phyloP scores from a whole-genome alignment of 2,797 vertebrate genomes.

The Florisuga fusca region DNA sequence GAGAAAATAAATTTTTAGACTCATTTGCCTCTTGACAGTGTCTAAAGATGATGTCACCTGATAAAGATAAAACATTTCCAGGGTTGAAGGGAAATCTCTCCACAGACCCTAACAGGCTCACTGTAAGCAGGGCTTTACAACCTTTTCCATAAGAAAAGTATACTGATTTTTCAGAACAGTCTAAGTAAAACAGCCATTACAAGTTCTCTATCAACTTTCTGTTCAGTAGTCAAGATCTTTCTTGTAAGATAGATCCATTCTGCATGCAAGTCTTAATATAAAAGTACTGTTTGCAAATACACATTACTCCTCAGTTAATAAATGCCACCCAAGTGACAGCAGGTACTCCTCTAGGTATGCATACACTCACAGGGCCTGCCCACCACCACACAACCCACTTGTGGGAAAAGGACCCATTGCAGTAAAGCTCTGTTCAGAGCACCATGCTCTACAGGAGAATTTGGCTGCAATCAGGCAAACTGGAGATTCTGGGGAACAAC shows the following conservation, averaged over 20 bases:
- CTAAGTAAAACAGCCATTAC: neutral
- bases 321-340: rapidly evolving
- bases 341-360: neutral
- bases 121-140: neutral
- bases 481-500: neutral
- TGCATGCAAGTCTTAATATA: neutral
- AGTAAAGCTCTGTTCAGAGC: neutral
- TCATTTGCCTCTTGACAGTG: neutral
- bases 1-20: neutral
- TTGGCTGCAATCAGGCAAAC: neutral
- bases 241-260: neutral
- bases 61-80: neutral
- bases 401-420: neutral
- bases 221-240: neutral
- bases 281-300: neutral
- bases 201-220: neutral
- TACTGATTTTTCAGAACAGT: neutral
- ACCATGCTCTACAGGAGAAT: neutral
- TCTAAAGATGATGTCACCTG: neutral
- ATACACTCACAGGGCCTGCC: neutral
- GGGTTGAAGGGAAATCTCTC: neutral
- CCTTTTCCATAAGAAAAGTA: neutral
- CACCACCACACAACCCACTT: neutral
- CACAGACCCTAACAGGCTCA: neutral
- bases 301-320: neutral